Evolutionary conservation across 2,888 invertebrate species (phyloP).

Genomic region (Dryomyza anilis): DNA sequence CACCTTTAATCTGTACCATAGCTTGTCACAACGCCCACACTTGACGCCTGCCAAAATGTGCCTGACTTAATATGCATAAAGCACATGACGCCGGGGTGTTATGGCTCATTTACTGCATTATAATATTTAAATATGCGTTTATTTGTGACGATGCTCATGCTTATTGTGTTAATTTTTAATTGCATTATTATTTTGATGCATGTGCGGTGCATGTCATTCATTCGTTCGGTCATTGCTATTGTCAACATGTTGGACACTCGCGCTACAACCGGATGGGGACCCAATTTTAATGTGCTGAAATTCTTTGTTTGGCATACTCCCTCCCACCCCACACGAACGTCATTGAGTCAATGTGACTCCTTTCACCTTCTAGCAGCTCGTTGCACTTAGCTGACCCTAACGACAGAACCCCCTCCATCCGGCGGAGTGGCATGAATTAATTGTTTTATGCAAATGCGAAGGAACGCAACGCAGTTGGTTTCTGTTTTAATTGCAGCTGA

Average conservation of each 20-base stretch:
- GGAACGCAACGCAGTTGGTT: too few species aligned
- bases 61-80: too few species aligned
- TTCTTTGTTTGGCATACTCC: not conserved
- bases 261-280: too few species aligned
- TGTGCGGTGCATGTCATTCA: too few species aligned
- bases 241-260: too few species aligned
- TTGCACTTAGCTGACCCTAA: not conserved
- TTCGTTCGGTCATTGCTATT: too few species aligned
- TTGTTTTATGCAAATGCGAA: constrained; percentile 9
- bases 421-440: too few species aligned
- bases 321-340: not conserved
- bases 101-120: too few species aligned
- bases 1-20: not conserved
- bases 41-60: not conserved
- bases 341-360: not conserved
- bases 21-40: not conserved
- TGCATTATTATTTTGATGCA: constrained; percentile 1
- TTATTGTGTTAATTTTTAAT: not conserved
- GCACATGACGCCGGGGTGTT: too few species aligned
- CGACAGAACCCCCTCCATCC: too few species aligned
- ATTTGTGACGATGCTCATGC: not conserved
- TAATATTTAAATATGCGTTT: not conserved
- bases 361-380: not conserved
- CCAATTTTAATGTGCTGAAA: too few species aligned
- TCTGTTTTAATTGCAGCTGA: constrained; percentile 8